Base-by-base conservation (phyloP, 2,113 vertebrate species). In the Athene noctua region DNA sequence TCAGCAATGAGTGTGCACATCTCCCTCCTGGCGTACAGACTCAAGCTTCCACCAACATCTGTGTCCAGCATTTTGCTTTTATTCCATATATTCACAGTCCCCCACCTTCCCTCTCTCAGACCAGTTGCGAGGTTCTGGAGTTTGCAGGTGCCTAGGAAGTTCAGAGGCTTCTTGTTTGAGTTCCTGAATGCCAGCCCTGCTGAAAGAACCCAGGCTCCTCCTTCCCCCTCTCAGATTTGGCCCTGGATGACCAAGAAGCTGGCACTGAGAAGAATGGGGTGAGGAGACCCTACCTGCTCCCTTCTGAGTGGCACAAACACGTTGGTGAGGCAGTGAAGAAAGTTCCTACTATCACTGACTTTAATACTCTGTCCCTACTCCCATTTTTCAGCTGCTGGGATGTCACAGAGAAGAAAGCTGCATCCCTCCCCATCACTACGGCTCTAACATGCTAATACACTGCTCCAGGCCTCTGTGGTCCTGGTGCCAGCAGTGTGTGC, bases 11-110 rank as follows among this genome's bases (percentile, higher is more conserved):
- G 30, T 1, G 17, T 66, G 22, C 25, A 17, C 0, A 0, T 51
- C 65, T 89, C 16, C 67, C 51, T 61, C 47, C 12, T 19, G 38
- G 16, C 14, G n/a, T 14, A 92, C 15, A 95, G 51, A 83, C 40
- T 74, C 72, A 84, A 70, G 46, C 42, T 91, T 67, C 25, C 59
- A 36, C 52, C 81, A 44, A 7, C 46, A 75, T 40, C 9, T 23
- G 22, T 94, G 57, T 89, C 86, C 80, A 90, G 75, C 81, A 93
- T 85, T 92, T 83, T 67, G 20, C 36, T 85, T 97, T 96, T 97
- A 97, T 96, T 96, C 71, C 62, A 30, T 59, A 40, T 19, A 85
- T 62, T 91, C 59, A 86, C 78, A 86, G 62, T n/a, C 38, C 21
- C 67, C 49, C 79, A 80, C 42, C 68, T 65, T 78, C 54, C 40